Conservation (phyloP, 2,113 vertebrate species). For the Hylia prasina region DNA sequence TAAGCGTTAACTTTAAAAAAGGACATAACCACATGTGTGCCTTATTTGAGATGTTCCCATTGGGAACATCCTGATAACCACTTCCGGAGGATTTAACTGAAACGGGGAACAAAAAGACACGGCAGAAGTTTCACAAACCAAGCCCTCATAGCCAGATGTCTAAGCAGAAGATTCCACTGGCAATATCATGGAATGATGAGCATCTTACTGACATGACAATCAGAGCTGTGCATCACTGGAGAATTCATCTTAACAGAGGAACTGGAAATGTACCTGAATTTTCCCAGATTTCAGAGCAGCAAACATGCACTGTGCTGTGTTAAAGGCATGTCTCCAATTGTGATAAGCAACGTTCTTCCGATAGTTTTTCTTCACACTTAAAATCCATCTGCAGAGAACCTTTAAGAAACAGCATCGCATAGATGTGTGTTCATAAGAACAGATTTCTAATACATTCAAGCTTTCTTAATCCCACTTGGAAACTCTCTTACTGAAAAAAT, state of each 20-base stretch:
- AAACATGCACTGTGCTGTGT: conserved; percentile 97
- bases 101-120: neutral
- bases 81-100: neutral
- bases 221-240: neutral
- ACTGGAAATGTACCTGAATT: conserved; percentile 80
- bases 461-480: neutral
- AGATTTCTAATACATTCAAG: neutral
- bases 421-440: neutral
- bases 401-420: conserved; percentile 44
- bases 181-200: neutral
- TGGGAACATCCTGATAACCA: neutral
- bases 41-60: neutral
- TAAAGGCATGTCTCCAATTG: conserved; percentile 98
- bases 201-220: neutral
- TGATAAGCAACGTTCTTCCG: conserved; percentile 94
- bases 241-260: neutral
- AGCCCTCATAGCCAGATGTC: neutral
- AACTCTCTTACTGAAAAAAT: neutral
- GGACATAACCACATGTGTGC: accelerated
- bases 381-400: conserved; percentile 93
- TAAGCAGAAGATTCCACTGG: neutral
- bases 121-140: neutral
- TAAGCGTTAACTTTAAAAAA: neutral
- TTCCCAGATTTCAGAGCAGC: conserved; percentile 90
- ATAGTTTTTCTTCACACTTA: conserved; percentile 99